phyloP scores from a whole-genome alignment of 1,140 invertebrate genomes.

The Magallana angulata region DNA sequence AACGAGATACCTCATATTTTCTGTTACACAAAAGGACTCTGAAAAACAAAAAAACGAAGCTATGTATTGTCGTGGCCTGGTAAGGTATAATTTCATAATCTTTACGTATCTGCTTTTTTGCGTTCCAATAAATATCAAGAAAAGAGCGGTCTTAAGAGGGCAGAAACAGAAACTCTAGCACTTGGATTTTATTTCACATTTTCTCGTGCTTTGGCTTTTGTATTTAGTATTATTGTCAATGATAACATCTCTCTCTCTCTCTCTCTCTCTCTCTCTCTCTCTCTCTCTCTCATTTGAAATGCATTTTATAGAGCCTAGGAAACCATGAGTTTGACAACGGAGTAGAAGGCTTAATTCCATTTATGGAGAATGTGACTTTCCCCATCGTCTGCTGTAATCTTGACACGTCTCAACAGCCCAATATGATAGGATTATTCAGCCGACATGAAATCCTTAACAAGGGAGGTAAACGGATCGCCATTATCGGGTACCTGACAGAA shows the following conservation, averaged over 20 bases:
- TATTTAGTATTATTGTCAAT: not conserved
- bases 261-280: too few species aligned
- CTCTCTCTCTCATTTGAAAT: too few species aligned
- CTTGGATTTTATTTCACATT: too few species aligned
- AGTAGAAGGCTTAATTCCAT: constrained; percentile 87
- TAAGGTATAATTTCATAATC: too few species aligned
- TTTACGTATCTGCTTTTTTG: too few species aligned
- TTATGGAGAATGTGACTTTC: constrained; percentile 85
- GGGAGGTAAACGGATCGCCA: constrained; percentile 85
- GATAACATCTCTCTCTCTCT: not conserved
- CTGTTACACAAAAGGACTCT: too few species aligned
- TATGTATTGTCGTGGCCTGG: too few species aligned
- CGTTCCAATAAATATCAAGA: too few species aligned
- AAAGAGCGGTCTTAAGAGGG: too few species aligned
- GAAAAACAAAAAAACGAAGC: too few species aligned
- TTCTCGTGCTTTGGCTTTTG: not conserved
- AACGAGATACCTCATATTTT: too few species aligned
- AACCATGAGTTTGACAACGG: constrained; percentile 97
- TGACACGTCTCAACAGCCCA: constrained; percentile 84
- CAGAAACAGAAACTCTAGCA: too few species aligned
- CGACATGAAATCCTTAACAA: constrained; percentile 86
- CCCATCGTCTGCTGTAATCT: constrained; percentile 90
- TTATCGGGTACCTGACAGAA: constrained; percentile 93
- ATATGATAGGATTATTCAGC: constrained; percentile 80
- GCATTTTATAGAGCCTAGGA: constrained; percentile 87